These are phyloP conservation scores for Macaca nemestrina DNA, from an alignment of 2,113 vertebrate species.

Conservation along the genomic window DNA sequence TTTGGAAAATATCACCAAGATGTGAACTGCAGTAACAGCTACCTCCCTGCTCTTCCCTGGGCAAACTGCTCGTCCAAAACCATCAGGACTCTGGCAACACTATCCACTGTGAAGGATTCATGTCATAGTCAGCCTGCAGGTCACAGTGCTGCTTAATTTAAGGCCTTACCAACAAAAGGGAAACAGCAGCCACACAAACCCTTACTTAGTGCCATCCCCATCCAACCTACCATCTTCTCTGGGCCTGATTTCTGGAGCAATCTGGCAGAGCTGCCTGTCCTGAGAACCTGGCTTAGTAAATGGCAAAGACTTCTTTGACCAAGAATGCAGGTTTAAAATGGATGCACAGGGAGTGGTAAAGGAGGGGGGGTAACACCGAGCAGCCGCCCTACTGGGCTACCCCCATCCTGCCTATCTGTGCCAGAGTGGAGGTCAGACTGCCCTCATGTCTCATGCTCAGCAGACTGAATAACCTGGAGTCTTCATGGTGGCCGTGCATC, in stretches of 20 bases:
- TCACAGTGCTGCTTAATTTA: not conserved
- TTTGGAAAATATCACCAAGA: not conserved
- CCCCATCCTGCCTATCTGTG: not conserved
- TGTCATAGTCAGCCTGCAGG: not conserved
- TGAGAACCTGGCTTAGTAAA: not conserved
- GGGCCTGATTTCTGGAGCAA: not conserved
- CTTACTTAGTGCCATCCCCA: rapidly evolving
- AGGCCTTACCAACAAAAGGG: not conserved
- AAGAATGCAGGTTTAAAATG: not conserved
- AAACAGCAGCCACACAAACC: not conserved
- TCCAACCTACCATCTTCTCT: not conserved
- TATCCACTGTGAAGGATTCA: rapidly evolving
- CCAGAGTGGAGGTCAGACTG: not conserved
- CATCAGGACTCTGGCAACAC: not conserved
- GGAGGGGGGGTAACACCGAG: not conserved
- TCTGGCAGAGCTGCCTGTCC: not conserved
- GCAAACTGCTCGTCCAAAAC: rapidly evolving
- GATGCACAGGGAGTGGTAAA: not conserved
- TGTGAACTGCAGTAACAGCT: not conserved
- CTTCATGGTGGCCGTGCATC: not conserved
- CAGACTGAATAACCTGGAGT: no score
- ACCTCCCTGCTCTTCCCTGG: not conserved
- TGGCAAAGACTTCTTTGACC: not conserved
- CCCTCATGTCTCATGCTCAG: not conserved
- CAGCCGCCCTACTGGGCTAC: not conserved